Conservation (phyloP, 2,797 vertebrate species). For the Sus cebifrons region DNA sequence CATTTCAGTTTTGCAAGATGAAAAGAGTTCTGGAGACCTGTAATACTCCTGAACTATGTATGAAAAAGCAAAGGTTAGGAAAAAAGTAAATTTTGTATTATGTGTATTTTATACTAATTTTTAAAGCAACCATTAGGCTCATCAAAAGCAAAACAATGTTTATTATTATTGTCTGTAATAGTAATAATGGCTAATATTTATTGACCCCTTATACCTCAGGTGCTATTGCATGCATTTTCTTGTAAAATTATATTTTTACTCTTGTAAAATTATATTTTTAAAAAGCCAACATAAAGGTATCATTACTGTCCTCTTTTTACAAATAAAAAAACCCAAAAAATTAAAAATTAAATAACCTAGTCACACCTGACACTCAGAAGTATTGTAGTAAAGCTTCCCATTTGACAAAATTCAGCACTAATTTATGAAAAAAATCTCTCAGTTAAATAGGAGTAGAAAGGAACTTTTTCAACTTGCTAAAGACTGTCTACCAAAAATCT, state of each 20-base stretch:
- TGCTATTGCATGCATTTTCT: neutral
- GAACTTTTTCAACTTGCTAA: neutral
- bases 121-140: neutral
- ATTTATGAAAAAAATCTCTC: neutral
- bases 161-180: neutral
- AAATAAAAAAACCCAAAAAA: constrained; percentile 3
- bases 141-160: constrained; percentile 15
- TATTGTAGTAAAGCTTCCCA: neutral
- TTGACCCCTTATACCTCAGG: neutral
- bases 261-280: neutral
- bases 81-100: neutral
- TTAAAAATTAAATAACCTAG: constrained; percentile 33
- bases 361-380: neutral
- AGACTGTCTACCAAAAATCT: neutral
- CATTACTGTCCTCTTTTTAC: neutral
- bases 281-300: neutral
- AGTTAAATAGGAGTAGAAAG: neutral
- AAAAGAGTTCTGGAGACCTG: neutral
- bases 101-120: neutral
- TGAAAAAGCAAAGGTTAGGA: neutral
- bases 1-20: neutral
- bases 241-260: neutral
- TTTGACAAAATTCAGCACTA: neutral
- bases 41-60: neutral
- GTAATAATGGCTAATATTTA: neutral